A percentile compares a stretch with the other conserved stretches of the same genome.
Conservation (phyloP, 2,113 vertebrate genomes). For the Upupa epops region DNA sequence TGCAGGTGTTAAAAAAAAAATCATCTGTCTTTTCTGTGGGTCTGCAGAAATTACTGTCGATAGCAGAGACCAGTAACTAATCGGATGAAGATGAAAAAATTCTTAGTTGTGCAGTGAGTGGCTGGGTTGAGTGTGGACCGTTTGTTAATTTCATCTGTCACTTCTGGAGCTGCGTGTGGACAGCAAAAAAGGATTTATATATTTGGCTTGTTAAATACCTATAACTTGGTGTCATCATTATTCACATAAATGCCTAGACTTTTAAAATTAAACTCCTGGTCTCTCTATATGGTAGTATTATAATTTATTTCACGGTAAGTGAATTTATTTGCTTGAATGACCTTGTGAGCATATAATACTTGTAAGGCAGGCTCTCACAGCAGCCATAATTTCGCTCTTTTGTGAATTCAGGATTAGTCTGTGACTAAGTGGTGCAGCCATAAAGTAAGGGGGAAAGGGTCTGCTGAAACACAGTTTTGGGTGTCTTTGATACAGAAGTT, state of each 20-base stretch:
- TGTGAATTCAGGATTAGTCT: not conserved
- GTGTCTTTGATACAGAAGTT: not conserved
- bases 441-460: not conserved
- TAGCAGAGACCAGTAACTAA: not conserved
- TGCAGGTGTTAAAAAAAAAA: not conserved
- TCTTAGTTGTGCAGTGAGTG: not conserved
- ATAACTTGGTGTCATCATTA: not conserved
- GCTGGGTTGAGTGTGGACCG: not conserved
- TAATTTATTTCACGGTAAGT: not conserved
- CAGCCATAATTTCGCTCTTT: not conserved
- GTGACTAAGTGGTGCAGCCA: not conserved
- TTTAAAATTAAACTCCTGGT: not conserved
- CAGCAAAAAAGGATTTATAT: not conserved
- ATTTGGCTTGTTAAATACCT: not conserved
- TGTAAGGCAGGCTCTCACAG: not conserved
- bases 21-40: not conserved
- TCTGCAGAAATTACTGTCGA: not conserved
- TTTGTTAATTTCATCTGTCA: not conserved
- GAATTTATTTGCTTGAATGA: slow-evolving; percentile 1
- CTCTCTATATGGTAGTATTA: not conserved
- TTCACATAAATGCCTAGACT: not conserved
- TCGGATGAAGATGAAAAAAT: not conserved
- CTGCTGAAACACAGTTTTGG: not conserved
- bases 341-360: not conserved
- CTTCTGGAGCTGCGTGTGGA: not conserved